Evolutionary conservation across 2,797 vertebrate genomes (phyloP).

Genomic region (Psittacula echo): DNA sequence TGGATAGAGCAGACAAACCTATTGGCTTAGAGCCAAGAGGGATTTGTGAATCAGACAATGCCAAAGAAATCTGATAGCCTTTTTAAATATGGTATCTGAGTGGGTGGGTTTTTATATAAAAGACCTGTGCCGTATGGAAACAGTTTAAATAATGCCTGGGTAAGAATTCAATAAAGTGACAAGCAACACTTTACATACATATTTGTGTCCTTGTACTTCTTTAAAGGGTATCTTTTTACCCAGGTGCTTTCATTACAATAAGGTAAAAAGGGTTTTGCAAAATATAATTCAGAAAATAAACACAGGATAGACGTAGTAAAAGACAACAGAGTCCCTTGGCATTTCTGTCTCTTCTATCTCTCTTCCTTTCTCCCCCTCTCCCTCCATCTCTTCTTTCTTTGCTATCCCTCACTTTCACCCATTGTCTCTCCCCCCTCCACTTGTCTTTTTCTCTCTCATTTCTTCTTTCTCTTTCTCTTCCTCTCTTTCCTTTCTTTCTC

Average conservation of each 20-base stretch:
- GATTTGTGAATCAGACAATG: constrained; percentile 46
- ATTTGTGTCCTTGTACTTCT: background rate
- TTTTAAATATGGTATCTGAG: constrained; percentile 43
- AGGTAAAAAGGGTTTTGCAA: background rate
- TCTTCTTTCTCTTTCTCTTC: background rate
- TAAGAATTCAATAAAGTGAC: background rate
- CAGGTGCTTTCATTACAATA: background rate
- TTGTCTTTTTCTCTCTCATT: background rate
- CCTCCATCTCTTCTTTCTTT: background rate
- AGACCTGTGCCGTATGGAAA: background rate
- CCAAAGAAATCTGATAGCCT: constrained; percentile 26
- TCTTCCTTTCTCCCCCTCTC: background rate
- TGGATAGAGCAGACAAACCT: constrained; percentile 4
- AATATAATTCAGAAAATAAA: background rate
- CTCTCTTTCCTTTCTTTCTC: background rate
- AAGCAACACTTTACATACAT: background rate
- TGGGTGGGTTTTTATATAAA: constrained; percentile 38
- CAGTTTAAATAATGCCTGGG: constrained; percentile 12
- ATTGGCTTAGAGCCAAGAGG: constrained; percentile 29
- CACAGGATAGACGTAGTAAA: background rate
- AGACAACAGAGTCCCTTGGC: background rate
- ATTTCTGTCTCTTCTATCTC: background rate
- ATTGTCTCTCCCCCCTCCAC: background rate
- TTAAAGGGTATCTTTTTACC: background rate
- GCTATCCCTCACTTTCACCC: background rate